phyloP scores from a whole-genome alignment of 2,797 vertebrate species.

The Chloroceryle amazona region DNA sequence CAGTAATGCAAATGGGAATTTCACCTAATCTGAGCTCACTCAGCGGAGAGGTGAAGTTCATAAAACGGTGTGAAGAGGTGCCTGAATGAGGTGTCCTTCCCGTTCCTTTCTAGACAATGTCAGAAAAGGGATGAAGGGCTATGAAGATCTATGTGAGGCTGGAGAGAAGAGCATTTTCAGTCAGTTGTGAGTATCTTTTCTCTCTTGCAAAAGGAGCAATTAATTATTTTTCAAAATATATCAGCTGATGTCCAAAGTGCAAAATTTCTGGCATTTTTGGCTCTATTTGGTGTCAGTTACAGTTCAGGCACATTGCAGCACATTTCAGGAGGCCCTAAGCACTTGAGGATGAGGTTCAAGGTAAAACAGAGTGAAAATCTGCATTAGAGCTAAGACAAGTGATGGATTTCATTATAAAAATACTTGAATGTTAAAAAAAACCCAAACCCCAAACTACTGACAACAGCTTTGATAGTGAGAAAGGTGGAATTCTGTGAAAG shows the following conservation, averaged over 20 bases:
- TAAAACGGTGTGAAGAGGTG: background rate
- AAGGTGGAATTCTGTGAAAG: background rate
- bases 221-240: background rate
- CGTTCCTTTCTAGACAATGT: background rate
- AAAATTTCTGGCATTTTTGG: background rate
- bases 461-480: background rate
- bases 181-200: background rate
- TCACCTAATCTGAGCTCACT: background rate
- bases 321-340: background rate
- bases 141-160: background rate
- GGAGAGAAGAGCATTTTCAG: background rate
- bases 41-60: background rate
- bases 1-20: background rate
- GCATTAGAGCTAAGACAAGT: background rate
- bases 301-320: background rate
- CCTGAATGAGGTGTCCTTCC: background rate
- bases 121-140: background rate
- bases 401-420: background rate
- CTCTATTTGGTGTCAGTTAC: slow-evolving; percentile 14
- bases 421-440: background rate
- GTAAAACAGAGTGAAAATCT: background rate
- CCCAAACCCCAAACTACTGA: background rate
- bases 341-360: background rate
- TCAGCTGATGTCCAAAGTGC: background rate
- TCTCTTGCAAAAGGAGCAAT: background rate